Evolutionary conservation across 2,888 invertebrate genomes (phyloP).

Genomic region (Machimus atricapillus): DNA sequence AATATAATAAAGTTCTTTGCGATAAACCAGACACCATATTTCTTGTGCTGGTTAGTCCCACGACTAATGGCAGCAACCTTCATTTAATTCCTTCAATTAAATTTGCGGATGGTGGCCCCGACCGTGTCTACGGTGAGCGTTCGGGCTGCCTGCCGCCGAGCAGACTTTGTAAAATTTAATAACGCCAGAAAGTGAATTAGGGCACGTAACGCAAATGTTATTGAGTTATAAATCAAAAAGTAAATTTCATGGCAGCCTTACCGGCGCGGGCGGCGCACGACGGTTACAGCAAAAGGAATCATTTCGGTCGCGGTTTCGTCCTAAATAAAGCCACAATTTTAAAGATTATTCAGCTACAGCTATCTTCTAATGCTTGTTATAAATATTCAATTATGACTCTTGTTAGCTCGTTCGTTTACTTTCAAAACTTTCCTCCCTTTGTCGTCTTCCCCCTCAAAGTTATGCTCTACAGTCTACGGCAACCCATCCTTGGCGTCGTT

Average conservation of each 20-base stretch:
- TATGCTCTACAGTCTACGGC: not conserved
- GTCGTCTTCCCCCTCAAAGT: not conserved
- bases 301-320: not conserved
- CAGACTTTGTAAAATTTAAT: conserved; percentile 43
- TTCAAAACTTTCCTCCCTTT: not conserved
- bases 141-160: not conserved
- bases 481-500: not conserved
- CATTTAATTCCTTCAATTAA: conserved; percentile 42
- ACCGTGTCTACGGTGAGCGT: not conserved
- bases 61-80: conserved; percentile 38
- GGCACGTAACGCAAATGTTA: conserved; percentile 43
- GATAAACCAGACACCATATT: conserved; percentile 36
- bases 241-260: conserved; percentile 4
- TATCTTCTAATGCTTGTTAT: conserved; percentile 26
- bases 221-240: conserved; percentile 45
- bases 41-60: not conserved
- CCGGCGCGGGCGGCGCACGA: not conserved
- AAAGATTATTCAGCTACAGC: conserved; percentile 22
- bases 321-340: conserved; percentile 31
- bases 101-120: conserved; percentile 14
- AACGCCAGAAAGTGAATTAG: conserved; percentile 39
- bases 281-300: not conserved
- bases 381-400: conserved; percentile 40
- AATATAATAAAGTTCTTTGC: conserved; percentile 29
- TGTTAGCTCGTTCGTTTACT: not conserved